Conservation (phyloP, 2,113 vertebrate species). For the Furnarius figulus region DNA sequence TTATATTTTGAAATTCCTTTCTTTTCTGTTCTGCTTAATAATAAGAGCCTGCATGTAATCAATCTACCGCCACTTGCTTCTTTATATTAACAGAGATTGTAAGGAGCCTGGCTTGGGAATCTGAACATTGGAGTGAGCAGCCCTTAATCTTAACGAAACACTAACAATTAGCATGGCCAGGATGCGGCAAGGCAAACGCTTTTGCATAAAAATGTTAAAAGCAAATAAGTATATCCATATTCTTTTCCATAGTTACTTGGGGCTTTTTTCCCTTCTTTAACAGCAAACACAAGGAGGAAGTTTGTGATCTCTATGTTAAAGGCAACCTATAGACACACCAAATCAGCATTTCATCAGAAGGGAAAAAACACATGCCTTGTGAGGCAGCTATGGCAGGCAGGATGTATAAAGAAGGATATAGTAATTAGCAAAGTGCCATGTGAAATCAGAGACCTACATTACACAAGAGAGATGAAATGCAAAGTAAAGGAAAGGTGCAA, state of each 20-base stretch:
- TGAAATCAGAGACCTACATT: slow-evolving; percentile 43
- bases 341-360: not conserved
- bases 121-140: not conserved
- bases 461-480: slow-evolving; percentile 5
- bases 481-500: not conserved
- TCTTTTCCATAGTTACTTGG: not conserved
- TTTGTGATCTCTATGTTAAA: not conserved
- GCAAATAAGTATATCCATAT: not conserved
- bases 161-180: not conserved
- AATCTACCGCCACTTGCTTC: slow-evolving; percentile 62
- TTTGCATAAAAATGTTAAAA: not conserved
- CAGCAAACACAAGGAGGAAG: not conserved
- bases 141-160: not conserved
- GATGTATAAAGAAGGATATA: not conserved
- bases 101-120: not conserved
- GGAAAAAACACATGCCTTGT: not conserved
- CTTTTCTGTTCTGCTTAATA: slow-evolving; percentile 75
- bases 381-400: slow-evolving; percentile 1
- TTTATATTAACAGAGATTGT: not conserved
- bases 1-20: slow-evolving; percentile 80
- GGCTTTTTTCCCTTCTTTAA: not conserved
- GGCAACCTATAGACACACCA: not conserved
- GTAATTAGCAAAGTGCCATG: slow-evolving; percentile 49
- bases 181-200: not conserved
- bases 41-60: slow-evolving; percentile 68